Evolutionary conservation across 1,140 invertebrate genomes (phyloP), one percentile per base, ranked within the genome.

Genomic region (Drosophila mayri): DNA sequence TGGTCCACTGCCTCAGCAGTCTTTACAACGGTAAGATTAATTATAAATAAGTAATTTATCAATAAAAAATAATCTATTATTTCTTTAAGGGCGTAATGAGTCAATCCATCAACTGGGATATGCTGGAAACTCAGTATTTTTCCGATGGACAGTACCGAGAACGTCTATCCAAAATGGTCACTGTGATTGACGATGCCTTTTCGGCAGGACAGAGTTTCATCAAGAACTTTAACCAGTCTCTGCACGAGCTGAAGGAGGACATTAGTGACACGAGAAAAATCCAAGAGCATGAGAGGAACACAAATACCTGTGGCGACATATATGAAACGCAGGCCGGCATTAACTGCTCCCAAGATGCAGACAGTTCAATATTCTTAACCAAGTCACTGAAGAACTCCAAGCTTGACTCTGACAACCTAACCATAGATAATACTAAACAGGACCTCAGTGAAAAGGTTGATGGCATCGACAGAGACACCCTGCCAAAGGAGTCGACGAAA

Each of bases 1-100:
- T 99, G 98, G 98, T 98, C 97, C 2, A 99, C 98, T 25, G 99
- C 99, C 46, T 98, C 98, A 8, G 95, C 96, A 59, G 98, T 99
- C 57, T 99, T 99, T 93, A 99, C 98, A 68, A 95, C 97, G 94
- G 97, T 97, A 94, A 80, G 81, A 72, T 35, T 14, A 11, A 35
- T 12, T 12, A 6, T 16, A 66, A 66, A 14, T 0, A 35, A 9
- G 35, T 16, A 32, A 11, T 40, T 11, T 49, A 47, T 20, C 11
- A 20, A 8, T 0, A 14, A n/a, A 6, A 55, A 22, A 10, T 6
- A 12, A 16, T 4, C 12, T 12, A n/a, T 55, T 22, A 10, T 30
- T n/a, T 8, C 20, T 55, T 93, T 6, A 92, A 98, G 96, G 98
- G 98, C 57, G 98, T 99, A 11, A 97, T 99, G 95, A 97, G 97